Percentiles rank a stretch among this genome's conserved stretches.
Evolutionary conservation across 2,797 vertebrate species (phyloP).

Genomic region (Pitangus sulphuratus): DNA sequence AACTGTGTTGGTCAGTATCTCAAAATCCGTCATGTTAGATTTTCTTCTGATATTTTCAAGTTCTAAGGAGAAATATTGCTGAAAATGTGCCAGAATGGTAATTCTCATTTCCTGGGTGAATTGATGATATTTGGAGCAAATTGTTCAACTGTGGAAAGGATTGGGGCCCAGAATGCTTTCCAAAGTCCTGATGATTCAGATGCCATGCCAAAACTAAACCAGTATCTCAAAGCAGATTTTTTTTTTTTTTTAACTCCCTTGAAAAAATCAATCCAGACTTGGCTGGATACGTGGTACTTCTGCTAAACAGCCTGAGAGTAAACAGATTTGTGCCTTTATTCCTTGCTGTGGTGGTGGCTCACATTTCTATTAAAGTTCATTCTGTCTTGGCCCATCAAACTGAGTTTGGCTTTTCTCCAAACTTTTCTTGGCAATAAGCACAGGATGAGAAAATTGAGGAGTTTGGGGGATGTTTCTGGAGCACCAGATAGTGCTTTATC

Average conservation of each 20-base stretch:
- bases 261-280: neutral
- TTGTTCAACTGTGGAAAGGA: neutral
- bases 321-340: neutral
- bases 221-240: neutral
- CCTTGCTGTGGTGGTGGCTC: neutral
- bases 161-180: neutral
- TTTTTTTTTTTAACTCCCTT: neutral
- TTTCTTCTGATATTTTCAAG: neutral
- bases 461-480: constrained; percentile 8
- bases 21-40: neutral
- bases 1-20: neutral
- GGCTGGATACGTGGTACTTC: neutral
- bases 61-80: neutral
- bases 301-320: neutral
- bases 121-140: neutral
- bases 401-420: constrained; percentile 9
- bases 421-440: neutral
- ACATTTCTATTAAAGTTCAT: neutral
- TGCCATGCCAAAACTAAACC: neutral
- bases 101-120: neutral
- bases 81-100: neutral
- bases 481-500: constrained; percentile 16
- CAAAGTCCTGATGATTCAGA: neutral
- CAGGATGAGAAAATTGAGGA: neutral
- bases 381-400: neutral